Evolutionary conservation across 2,888 invertebrate species (phyloP).

Genomic region (Drosophila seclusa): DNA sequence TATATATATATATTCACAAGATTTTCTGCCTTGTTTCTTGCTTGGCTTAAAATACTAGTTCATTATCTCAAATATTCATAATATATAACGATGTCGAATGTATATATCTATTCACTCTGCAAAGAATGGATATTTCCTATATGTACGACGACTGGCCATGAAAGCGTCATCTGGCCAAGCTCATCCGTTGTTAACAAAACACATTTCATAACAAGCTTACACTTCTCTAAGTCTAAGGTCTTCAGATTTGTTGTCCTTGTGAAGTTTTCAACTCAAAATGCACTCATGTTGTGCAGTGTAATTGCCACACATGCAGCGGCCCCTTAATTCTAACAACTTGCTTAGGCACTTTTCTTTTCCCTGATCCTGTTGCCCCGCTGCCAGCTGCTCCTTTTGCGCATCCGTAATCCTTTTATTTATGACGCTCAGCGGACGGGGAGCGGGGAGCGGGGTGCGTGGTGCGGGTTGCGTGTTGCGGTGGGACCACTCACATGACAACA

Average conservation of each 20-base stretch:
- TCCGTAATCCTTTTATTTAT: slow-evolving; percentile 73
- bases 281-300: slow-evolving; percentile 56
- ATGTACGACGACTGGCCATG: background rate
- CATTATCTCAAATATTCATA: background rate
- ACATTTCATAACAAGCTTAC: background rate
- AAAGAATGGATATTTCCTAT: no score
- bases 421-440: slow-evolving; percentile 36
- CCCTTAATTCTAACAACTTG: slow-evolving; percentile 77
- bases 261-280: background rate
- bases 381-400: background rate
- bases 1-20: background rate
- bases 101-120: background rate
- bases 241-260: no score
- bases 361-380: slow-evolving; percentile 3
- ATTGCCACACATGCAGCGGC: slow-evolving; percentile 62
- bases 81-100: background rate
- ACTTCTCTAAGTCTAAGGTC: no score
- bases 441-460: slow-evolving; percentile 3
- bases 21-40: background rate
- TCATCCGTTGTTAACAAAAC: background rate
- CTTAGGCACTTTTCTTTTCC: slow-evolving; percentile 51
- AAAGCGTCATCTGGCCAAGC: background rate
- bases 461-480: background rate
- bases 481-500: slow-evolving; percentile 65
- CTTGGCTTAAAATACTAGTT: background rate